These are phyloP conservation scores for Mastomys natalensis DNA, from an alignment of 2,113 vertebrate species.

Conservation along the genomic window DNA sequence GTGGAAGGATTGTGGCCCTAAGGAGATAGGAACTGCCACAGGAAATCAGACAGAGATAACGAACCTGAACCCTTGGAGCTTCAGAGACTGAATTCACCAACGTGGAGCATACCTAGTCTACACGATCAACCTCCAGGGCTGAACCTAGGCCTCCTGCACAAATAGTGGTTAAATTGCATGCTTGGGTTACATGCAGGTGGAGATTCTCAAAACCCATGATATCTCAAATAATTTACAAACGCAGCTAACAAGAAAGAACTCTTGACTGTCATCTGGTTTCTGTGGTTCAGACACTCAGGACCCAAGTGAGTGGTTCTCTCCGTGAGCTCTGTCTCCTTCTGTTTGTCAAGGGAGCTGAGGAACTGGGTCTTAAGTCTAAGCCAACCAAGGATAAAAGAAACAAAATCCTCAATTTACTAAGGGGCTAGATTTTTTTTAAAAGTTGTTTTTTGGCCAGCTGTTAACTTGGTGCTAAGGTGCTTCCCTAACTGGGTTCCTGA, in stretches of 20 bases:
- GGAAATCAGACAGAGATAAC: no score
- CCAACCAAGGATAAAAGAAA: constrained; percentile 42
- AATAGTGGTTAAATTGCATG: no score
- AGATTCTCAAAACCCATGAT: not conserved
- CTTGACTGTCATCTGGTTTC: not conserved
- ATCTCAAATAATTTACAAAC: constrained; percentile 30
- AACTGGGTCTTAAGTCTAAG: not conserved
- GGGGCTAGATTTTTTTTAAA: not conserved
- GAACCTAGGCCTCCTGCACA: no score
- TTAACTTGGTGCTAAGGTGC: not conserved
- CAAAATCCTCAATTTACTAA: constrained; percentile 17
- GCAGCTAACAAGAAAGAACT: not conserved
- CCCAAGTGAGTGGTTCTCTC: not conserved
- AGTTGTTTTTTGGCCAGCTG: not conserved
- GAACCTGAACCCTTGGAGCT: no score
- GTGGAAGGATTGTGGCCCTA: no score
- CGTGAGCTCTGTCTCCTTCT: not conserved
- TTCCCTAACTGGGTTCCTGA: not conserved
- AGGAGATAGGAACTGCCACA: no score
- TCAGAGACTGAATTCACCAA: no score
- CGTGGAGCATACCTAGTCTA: no score
- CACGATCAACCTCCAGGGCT: no score
- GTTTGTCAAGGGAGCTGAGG: not conserved
- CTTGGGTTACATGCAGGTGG: no score
- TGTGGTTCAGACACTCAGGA: not conserved